Evolutionary conservation across 1,140 invertebrate species (phyloP), one percentile per base, ranked within the genome.

Genomic region (Drosophila neocordata): DNA sequence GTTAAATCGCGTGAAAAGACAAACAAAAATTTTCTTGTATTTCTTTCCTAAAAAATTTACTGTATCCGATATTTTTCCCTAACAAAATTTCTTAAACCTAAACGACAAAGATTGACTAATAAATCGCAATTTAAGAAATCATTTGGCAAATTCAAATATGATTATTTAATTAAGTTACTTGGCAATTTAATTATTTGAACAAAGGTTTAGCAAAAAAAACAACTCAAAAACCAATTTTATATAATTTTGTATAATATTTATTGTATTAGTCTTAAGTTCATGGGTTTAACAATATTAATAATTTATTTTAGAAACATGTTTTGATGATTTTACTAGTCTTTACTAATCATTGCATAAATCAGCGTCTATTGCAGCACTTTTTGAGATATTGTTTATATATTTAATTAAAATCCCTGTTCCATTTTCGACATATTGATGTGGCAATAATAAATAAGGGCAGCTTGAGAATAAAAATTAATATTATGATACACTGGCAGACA

Each of bases 231-330:
- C 0, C 18, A 58, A 20, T 37, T 58, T 58, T 22, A 12, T 20
- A 58, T 20, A 58, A 58, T 37, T 18, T 27, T n/a, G n/a, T n/a
- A n/a, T n/a, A n/a, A 34, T 56, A 56, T 56, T 56, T 56, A 56
- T 56, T 56, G 53, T 56, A 56, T 56, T 56, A 56, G 53, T 56
- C 53, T 56, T 56, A 27, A 48, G 15, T 15, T 56, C 53, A 34
- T 13, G 53, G 51, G 22, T 53, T 34, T 56, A 56, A 56, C 15
- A 56, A 56, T 56, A 56, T 56, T 56, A 56, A 56, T 56, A 56
- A 34, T 56, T 56, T 56, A 56, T 24, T 56, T 56, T 56, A 56
- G 27, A 56, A 56, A 56, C 53, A 56, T n/a, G 27, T 56, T 15
- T 56, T 34, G 24, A 18, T 56, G 53, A 34, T 34, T 56, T 56